A percentile compares a stretch with the other conserved stretches of the same genome.
These are phyloP conservation scores for Dryoscopus gambensis DNA, from an alignment of 2,113 vertebrate genomes.

Conservation along the genomic window DNA sequence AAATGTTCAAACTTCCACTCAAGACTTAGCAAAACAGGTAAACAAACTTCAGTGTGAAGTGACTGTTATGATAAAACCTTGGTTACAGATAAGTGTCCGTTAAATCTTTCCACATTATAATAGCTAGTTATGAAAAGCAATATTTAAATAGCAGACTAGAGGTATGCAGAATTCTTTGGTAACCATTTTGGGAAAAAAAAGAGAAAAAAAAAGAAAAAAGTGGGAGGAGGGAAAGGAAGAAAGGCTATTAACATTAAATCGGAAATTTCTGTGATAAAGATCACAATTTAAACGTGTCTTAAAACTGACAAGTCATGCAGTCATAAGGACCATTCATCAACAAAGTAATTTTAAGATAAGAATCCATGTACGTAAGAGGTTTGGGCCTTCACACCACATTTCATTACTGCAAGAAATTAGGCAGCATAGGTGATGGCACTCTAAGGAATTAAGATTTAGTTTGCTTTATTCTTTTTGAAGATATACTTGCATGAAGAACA, in stretches of 20 bases:
- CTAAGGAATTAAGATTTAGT: neutral
- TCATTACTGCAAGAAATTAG: neutral
- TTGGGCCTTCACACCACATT: neutral
- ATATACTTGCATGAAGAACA: neutral
- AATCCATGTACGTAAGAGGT: neutral
- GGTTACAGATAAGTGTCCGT: neutral
- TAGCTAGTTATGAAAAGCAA: neutral
- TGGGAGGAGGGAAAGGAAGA: fast-evolving
- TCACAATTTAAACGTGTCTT: neutral
- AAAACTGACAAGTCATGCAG: neutral
- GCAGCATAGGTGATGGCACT: neutral
- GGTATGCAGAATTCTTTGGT: neutral
- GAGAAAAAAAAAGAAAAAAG: neutral
- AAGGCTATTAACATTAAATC: neutral
- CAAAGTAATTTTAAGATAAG: neutral
- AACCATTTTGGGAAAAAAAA: neutral
- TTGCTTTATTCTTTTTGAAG: neutral
- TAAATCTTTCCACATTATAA: neutral
- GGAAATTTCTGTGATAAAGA: neutral
- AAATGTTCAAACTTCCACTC: neutral
- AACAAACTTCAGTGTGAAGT: neutral
- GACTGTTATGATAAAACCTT: neutral
- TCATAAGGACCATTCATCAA: neutral
- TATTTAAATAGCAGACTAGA: neutral
- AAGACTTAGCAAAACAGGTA: neutral